Evolutionary conservation across 2,113 vertebrate species (phyloP), one percentile per base, ranked within the genome.

Genomic region (Himantopus leucocephalus): DNA sequence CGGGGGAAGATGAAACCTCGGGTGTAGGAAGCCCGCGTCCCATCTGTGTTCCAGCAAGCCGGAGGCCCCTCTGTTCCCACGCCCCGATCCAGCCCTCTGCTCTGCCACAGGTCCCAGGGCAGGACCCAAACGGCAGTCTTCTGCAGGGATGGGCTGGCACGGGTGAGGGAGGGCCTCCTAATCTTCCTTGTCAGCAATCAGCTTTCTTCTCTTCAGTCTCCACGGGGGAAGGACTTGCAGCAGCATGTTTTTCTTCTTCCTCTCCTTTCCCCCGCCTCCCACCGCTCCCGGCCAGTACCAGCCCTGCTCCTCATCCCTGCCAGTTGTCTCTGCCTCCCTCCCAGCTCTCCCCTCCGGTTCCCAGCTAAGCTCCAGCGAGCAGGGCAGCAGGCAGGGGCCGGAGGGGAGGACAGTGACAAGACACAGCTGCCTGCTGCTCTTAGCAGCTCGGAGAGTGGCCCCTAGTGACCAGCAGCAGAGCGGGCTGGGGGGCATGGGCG

Each of bases 181-280:
- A 94, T 95, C 73, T 88, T 90, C 84, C 83, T 73, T 53, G 83
- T 95, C 84, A 91, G 92, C 92, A 94, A 27, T 68, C 86, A 72
- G 62, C 90, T 90, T 63, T 47, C 83, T 84, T 85, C 48, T 78
- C 48, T 81, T 43, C 80, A 73, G 70, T 45, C 50, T 94, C 85
- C 66, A 41, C 5, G 7, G 73, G 58, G 88, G 52, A 81, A 90
- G 58, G 71, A 85, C 96, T 90, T 90, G 94, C 87, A 85, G 94
- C 92, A 79, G 95, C 92, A 94, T 85, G 92, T 97, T 95, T 93
- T 94, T 17, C 53, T 91, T 85, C 60, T 80, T 85, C 84, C 58
- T 34, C 73, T 87, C 83, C 60, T 96, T 66, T 26, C 8, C 35
- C 9, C 45, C 45, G 43, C 43, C 86, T 86, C 86, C 72, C 88